Percentiles rank a stretch among this genome's conserved stretches.
phyloP scores from a whole-genome alignment of 2,113 vertebrate genomes.

The Phylloscopus trochiloides region DNA sequence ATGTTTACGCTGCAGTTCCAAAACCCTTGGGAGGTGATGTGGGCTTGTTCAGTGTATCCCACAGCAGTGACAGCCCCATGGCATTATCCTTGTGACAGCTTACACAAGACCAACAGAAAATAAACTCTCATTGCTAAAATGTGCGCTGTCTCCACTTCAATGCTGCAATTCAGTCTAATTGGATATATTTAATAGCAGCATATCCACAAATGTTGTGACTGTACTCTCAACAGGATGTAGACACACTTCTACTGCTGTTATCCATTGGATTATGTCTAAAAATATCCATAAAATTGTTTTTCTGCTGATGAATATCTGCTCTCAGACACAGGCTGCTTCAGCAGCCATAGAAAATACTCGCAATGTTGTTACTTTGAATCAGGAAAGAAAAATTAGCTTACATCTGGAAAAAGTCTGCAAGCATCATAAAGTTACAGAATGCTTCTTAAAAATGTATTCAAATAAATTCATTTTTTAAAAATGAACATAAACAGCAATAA shows the following conservation, averaged over 20 bases:
- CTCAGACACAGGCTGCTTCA: conserved; percentile 75
- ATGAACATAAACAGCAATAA: neutral
- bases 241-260: neutral
- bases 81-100: neutral
- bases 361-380: conserved; percentile 81
- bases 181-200: neutral
- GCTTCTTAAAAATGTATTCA: neutral
- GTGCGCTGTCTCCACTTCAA: neutral
- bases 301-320: neutral
- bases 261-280: neutral
- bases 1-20: neutral
- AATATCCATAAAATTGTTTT: neutral
- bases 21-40: neutral
- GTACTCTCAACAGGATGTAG: neutral
- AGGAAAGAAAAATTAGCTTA: conserved; percentile 79
- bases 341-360: conserved; percentile 84
- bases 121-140: neutral
- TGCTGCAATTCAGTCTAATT: neutral
- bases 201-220: neutral
- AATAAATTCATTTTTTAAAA: neutral
- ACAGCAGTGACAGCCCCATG: neutral
- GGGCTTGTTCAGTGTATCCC: neutral
- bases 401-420: conserved; percentile 79
- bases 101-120: neutral
- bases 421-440: conserved; percentile 76